Percentiles rank a stretch among this genome's conserved stretches.
These are phyloP conservation scores for Spilosoma lubricipeda DNA, from an alignment of 2,888 invertebrate species.

Conservation along the genomic window DNA sequence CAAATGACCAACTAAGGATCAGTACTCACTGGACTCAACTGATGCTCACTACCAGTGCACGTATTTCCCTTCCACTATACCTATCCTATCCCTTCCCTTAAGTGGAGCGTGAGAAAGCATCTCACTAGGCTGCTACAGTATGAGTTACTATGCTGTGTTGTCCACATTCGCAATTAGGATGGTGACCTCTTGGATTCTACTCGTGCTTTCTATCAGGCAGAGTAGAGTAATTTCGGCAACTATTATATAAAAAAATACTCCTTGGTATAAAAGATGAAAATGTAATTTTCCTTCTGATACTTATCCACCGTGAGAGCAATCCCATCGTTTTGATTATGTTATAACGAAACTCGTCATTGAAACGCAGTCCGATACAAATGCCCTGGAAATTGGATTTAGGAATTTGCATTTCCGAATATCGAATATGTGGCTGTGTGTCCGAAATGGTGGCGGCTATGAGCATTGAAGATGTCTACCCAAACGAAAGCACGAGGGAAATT, in stretches of 20 bases:
- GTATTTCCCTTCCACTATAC: too few relatives aligned
- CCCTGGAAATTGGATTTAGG: constrained; percentile 40
- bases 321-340: not conserved
- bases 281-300: not conserved
- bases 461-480: constrained; percentile 27
- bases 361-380: constrained; percentile 35
- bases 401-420: constrained; percentile 51
- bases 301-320: not conserved
- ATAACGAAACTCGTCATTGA: constrained; percentile 24
- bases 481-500: constrained; percentile 25
- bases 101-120: too few relatives aligned
- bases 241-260: not conserved
- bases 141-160: too few relatives aligned
- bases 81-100: too few relatives aligned
- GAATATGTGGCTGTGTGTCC: constrained; percentile 32
- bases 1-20: too few relatives aligned
- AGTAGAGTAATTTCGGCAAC: too few relatives aligned
- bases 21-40: too few relatives aligned
- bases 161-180: too few relatives aligned
- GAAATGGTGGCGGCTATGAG: constrained; percentile 37
- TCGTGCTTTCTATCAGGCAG: too few relatives aligned
- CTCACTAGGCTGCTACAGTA: too few relatives aligned
- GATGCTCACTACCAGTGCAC: too few relatives aligned
- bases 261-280: not conserved
- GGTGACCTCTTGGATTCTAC: too few relatives aligned